Evolutionary conservation across 2,797 vertebrate species (phyloP).

Genomic region (Chelonia mydas): DNA sequence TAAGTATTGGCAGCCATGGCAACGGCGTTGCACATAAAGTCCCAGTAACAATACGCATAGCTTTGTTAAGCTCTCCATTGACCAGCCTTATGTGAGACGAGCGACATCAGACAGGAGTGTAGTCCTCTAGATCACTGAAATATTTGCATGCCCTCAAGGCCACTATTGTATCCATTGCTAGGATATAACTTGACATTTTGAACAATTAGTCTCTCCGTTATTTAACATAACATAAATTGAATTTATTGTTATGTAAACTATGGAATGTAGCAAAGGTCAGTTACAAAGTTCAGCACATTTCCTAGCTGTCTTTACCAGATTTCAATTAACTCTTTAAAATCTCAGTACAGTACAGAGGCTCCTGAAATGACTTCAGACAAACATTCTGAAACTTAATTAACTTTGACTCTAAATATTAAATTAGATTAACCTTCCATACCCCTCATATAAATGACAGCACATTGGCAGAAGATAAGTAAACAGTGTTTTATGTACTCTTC

Average conservation of each 20-base stretch:
- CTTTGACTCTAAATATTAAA: constrained; percentile 55
- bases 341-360: background rate
- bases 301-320: background rate
- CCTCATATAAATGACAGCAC: constrained; percentile 2
- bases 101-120: no score
- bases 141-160: background rate
- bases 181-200: background rate
- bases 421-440: constrained; percentile 5
- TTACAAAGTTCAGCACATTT: background rate
- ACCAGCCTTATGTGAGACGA: no score
- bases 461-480: constrained; percentile 29
- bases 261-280: background rate
- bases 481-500: constrained; percentile 59
- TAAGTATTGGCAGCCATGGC: no score
- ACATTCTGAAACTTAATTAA: constrained; percentile 24
- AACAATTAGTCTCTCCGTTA: background rate
- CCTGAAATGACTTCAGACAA: background rate
- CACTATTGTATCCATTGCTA: background rate
- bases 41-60: no score
- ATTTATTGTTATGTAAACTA: background rate
- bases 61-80: no score
- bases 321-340: background rate
- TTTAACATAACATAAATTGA: background rate
- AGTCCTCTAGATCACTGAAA: background rate
- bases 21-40: no score